Conservation (phyloP, 2,888 invertebrate species). For the Epirrhoe tristata region DNA sequence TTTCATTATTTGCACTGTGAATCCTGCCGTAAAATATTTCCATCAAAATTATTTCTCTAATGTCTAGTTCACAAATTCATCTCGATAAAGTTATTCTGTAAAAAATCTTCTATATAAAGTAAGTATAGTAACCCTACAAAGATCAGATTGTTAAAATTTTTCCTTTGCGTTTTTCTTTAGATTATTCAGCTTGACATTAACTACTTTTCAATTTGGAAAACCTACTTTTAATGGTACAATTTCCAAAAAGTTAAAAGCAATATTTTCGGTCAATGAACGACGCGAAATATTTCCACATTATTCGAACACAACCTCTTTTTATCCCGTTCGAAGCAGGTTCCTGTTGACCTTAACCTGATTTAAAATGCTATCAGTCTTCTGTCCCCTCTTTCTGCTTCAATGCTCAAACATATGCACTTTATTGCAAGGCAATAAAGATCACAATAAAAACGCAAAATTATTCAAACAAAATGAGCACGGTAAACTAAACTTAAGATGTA, state of each 20-base stretch:
- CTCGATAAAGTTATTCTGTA: too few species aligned
- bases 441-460: conserved; percentile 50
- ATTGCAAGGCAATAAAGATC: conserved; percentile 44
- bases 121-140: neutral
- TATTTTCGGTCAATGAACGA: conserved; percentile 27
- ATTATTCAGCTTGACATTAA: too few species aligned
- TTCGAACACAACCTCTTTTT: conserved; percentile 21
- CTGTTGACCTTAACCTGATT: conserved; percentile 82
- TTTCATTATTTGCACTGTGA: conserved; percentile 32
- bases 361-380: conserved; percentile 77
- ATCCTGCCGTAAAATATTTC: neutral
- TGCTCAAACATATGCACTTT: conserved; percentile 40
- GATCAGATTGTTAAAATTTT: too few species aligned
- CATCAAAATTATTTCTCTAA: neutral
- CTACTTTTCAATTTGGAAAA: too few species aligned
- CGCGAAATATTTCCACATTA: conserved; percentile 26
- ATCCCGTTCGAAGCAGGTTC: conserved; percentile 42
- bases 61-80: neutral
- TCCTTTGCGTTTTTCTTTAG: neutral
- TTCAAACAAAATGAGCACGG: conserved; percentile 2
- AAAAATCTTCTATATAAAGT: neutral
- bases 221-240: too few species aligned
- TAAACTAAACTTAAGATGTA: conserved; percentile 13
- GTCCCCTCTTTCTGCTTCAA: conserved; percentile 42
- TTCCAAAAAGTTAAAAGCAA: neutral